phyloP scores from a whole-genome alignment of 2,113 vertebrate species.

The Etheostoma cragini region DNA sequence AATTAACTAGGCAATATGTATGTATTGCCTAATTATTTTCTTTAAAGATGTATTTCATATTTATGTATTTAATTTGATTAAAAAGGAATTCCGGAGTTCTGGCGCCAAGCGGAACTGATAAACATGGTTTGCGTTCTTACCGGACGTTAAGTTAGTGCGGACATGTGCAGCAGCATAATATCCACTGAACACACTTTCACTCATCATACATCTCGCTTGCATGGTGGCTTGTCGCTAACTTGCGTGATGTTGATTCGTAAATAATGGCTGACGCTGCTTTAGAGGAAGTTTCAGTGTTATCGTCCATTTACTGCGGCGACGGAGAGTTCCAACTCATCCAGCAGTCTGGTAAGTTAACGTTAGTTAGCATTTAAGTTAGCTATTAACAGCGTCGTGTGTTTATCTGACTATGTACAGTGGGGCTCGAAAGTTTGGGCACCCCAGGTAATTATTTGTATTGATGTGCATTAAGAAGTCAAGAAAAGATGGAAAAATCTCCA shows the following conservation, averaged over 20 bases:
- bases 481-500: too few species aligned
- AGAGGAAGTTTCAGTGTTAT: conserved; percentile 84
- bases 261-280: conserved; percentile 77
- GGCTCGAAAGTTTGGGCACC: too few species aligned
- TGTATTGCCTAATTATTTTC: too few species aligned
- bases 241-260: neutral
- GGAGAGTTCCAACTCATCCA: conserved; percentile 83
- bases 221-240: too few species aligned
- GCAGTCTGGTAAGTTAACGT: conserved; percentile 41
- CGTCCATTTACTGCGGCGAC: conserved; percentile 87
- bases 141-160: neutral
- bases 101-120: neutral
- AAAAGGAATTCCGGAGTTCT: too few species aligned
- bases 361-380: neutral
- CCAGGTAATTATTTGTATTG: too few species aligned
- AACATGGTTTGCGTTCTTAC: neutral
- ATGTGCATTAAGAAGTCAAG: too few species aligned
- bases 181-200: too few species aligned
- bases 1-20: too few species aligned
- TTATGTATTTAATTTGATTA: too few species aligned
- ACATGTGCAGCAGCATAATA: neutral
- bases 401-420: too few species aligned
- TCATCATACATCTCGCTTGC: neutral
- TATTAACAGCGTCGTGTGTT: neutral
- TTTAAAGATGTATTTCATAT: too few species aligned